Percentiles rank a stretch among this genome's conserved stretches.
Evolutionary conservation across 2,888 invertebrate species (phyloP).

Genomic region (Drosophila picticornis): DNA sequence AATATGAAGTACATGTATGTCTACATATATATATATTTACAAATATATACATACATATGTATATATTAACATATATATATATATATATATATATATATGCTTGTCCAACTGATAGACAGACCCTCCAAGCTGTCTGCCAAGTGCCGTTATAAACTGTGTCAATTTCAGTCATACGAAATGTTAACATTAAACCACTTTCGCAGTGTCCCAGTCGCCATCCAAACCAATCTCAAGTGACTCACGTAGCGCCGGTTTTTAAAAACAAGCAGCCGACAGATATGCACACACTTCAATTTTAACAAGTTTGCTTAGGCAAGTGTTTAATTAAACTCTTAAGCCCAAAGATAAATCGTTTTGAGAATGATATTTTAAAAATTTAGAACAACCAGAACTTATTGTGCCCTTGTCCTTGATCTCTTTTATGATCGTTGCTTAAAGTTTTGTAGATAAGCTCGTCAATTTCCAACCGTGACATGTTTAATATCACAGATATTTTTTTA

Average conservation of each 20-base stretch:
- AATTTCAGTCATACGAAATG: constrained; percentile 29
- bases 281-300: constrained; percentile 7
- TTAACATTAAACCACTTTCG: constrained; percentile 16
- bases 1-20: constrained; percentile 10
- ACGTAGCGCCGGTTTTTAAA: constrained; percentile 24
- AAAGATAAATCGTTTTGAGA: constrained; percentile 3
- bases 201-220: neutral
- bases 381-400: constrained; percentile 15
- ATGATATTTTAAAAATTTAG: neutral
- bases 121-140: constrained; percentile 60
- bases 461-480: constrained; percentile 8
- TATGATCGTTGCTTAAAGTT: constrained; percentile 21
- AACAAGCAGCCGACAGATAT: constrained; percentile 11
- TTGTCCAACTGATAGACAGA: constrained; percentile 29
- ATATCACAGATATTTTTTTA: constrained; percentile 11
- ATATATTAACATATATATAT: constrained; percentile 20
- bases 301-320: constrained; percentile 20
- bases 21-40: constrained; percentile 16
- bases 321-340: constrained; percentile 32
- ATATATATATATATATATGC: constrained; percentile 16
- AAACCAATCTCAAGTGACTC: constrained; percentile 44
- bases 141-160: constrained; percentile 63
- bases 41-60: constrained; percentile 12
- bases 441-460: constrained; percentile 20
- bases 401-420: constrained; percentile 20